These are phyloP conservation scores for Globodera ellingtonae DNA, from an alignment of 1,140 invertebrate species.

Conservation along the genomic window DNA sequence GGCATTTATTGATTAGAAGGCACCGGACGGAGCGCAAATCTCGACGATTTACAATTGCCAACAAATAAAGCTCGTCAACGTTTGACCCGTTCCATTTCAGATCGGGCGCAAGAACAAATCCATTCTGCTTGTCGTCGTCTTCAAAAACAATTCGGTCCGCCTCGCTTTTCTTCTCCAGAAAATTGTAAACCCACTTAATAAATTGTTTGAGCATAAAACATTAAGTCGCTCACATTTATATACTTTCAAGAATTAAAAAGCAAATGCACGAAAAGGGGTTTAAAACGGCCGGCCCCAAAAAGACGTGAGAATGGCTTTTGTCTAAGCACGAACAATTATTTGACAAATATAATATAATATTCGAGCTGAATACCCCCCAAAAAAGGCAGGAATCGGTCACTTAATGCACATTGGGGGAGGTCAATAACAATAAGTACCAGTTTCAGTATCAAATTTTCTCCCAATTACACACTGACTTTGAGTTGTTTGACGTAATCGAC, in stretches of 20 bases:
- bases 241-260: no score
- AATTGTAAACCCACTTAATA: constrained; percentile 85
- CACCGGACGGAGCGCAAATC: constrained; percentile 76
- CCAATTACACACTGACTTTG: constrained; percentile 31
- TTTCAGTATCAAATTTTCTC: not conserved
- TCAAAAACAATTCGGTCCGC: constrained; percentile 82
- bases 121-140: constrained; percentile 76
- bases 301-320: no score
- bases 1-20: no score
- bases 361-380: no score
- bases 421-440: not conserved
- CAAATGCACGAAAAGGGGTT: not conserved
- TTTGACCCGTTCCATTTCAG: constrained; percentile 81
- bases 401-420: no score
- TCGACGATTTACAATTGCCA: constrained; percentile 77
- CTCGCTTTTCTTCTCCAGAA: constrained; percentile 88
- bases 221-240: no score
- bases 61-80: constrained; percentile 78
- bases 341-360: no score
- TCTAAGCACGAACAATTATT: no score
- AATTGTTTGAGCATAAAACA: not conserved
- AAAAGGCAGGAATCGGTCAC: no score
- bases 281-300: not conserved
- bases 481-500: constrained; percentile 65
- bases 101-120: constrained; percentile 85